Percentiles rank a stretch among this genome's conserved stretches.
These are phyloP conservation scores for Paelopatides confundens DNA, from an alignment of 53 echinoderm and acorn worm species.

Conservation along the genomic window DNA sequence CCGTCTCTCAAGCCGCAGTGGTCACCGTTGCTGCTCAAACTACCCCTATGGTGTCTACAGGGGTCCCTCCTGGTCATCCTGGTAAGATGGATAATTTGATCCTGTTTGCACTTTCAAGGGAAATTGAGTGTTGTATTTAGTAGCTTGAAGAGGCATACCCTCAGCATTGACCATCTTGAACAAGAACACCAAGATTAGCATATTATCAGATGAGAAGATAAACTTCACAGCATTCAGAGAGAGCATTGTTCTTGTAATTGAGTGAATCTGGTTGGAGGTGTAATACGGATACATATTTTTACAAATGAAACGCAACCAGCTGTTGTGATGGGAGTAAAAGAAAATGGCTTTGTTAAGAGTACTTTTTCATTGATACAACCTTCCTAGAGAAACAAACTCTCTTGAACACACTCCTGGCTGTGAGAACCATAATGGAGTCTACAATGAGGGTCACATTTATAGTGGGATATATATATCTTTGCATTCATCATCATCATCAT, in stretches of 20 bases:
- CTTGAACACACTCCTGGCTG: constrained; percentile 19
- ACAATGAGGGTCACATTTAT: constrained; percentile 1
- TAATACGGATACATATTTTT: no score
- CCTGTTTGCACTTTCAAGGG: no score
- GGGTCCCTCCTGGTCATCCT: constrained; percentile 33
- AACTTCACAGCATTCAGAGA: no score
- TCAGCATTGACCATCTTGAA: background rate
- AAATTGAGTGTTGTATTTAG: no score
- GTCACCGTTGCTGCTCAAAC: constrained; percentile 50
- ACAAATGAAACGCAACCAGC: no score
- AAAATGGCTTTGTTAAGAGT: constrained; percentile 56
- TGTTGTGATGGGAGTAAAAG: constrained; percentile 61
- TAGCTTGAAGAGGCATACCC: no score
- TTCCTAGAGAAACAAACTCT: constrained; percentile 63
- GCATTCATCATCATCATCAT: no score
- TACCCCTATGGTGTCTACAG: constrained; percentile 21
- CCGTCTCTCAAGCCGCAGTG: constrained; percentile 5
- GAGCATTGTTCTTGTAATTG: no score
- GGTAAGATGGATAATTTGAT: background rate
- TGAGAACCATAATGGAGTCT: background rate
- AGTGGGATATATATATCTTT: no score
- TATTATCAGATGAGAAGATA: no score
- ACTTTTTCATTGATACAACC: constrained; percentile 67
- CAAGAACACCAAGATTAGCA: no score
- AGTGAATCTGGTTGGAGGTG: no score